phyloP scores from a whole-genome alignment of 2,113 vertebrate species.

The Piaya cayana region DNA sequence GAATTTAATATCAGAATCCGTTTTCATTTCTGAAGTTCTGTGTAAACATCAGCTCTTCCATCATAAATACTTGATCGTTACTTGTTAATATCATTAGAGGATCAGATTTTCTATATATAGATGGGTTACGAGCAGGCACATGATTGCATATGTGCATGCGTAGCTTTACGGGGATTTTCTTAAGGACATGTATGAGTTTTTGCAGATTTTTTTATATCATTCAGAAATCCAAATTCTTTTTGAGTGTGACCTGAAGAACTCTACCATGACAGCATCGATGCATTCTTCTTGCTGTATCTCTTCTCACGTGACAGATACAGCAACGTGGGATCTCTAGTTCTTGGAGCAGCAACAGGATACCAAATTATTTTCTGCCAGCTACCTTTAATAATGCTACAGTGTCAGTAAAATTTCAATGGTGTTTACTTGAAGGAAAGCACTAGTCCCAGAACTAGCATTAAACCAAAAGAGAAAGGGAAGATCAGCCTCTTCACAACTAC shows the following conservation, averaged over 20 bases:
- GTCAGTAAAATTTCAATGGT: background rate
- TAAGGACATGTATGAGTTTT: fast-evolving
- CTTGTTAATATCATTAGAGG: background rate
- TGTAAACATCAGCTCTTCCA: background rate
- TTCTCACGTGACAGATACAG: background rate
- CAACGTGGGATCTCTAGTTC: too few relatives aligned
- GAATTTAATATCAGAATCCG: background rate
- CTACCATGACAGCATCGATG: background rate
- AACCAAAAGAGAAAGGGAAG: background rate
- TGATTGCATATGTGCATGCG: background rate
- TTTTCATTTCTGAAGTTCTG: background rate
- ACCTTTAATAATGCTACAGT: background rate
- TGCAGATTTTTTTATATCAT: background rate
- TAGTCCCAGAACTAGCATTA: background rate
- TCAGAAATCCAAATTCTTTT: background rate
- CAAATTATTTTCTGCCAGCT: background rate
- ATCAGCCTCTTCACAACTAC: background rate
- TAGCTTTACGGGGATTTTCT: background rate
- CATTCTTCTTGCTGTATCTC: background rate
- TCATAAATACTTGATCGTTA: background rate
- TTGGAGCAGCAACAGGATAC: background rate
- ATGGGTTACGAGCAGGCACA: background rate
- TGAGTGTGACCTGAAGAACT: background rate
- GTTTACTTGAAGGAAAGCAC: background rate
- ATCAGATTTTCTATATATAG: background rate